Evolutionary conservation across 2,888 invertebrate genomes (phyloP).

Genomic region (Chrysina gloriosa): DNA sequence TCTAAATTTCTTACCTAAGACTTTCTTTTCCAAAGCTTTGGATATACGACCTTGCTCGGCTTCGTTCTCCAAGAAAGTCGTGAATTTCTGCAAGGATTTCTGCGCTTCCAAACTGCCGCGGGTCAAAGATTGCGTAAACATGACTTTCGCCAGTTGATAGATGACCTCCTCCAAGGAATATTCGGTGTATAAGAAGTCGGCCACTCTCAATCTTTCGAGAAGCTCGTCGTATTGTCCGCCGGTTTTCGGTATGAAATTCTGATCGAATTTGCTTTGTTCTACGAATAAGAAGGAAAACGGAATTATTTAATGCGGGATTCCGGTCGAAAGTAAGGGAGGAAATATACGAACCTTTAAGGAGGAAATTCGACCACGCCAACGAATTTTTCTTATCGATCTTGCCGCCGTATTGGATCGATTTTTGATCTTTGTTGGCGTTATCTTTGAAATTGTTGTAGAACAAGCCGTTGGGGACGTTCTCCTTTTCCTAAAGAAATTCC

Average conservation of each 20-base stretch:
- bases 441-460: constrained; percentile 28
- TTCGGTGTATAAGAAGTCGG: constrained; percentile 79
- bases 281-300: too few relatives aligned
- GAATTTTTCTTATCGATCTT: constrained; percentile 22
- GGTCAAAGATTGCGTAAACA: constrained; percentile 81
- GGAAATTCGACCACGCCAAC: constrained; percentile 2
- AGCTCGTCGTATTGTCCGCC: constrained; percentile 68
- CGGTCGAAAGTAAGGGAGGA: neutral
- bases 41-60: constrained; percentile 81
- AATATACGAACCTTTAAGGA: constrained; percentile 14
- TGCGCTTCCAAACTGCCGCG: constrained; percentile 78
- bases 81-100: constrained; percentile 79
- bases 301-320: too few relatives aligned
- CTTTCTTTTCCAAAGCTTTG: constrained; percentile 79
- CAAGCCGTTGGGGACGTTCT: constrained; percentile 34
- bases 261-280: constrained; percentile 26
- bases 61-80: constrained; percentile 78
- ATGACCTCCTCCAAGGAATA: constrained; percentile 83
- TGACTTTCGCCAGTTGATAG: constrained; percentile 83
- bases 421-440: neutral
- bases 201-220: constrained; percentile 75
- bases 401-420: neutral
- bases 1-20: constrained; percentile 78
- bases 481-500: constrained; percentile 34
- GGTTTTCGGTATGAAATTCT: neutral